These are phyloP conservation scores for Tenodera sinensis DNA, from an alignment of 2,888 invertebrate species.

Conservation along the genomic window DNA sequence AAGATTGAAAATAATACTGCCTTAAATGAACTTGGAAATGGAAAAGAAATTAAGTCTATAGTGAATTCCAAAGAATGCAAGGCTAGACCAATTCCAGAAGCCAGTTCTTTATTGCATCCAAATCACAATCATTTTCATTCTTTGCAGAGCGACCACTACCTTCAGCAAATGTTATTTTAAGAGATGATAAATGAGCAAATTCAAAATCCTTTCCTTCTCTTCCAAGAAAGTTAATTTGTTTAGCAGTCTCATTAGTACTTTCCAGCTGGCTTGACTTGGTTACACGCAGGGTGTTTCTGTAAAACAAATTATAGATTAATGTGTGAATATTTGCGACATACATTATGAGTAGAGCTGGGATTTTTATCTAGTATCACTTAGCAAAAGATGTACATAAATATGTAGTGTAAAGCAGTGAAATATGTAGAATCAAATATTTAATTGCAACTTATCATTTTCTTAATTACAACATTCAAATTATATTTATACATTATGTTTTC, in stretches of 20 bases:
- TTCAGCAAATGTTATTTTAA: conserved; percentile 68
- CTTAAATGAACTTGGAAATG: not conserved
- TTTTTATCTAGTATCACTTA: too few species aligned
- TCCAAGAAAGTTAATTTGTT: conserved; percentile 63
- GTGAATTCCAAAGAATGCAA: not conserved
- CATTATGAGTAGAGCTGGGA: too few species aligned
- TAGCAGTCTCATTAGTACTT: conserved; percentile 64
- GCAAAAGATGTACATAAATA: too few species aligned
- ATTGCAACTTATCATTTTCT: too few species aligned
- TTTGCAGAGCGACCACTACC: conserved; percentile 55
- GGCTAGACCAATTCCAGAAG: conserved; percentile 53
- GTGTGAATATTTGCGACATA: not conserved
- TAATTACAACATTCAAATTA: too few species aligned
- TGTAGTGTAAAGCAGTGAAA: too few species aligned
- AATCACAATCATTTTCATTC: conserved; percentile 58
- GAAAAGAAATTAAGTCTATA: not conserved
- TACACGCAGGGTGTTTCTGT: conserved; percentile 52
- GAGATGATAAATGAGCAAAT: conserved; percentile 65
- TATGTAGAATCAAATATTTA: too few species aligned
- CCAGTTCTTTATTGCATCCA: conserved; percentile 69
- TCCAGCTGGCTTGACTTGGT: conserved; percentile 80
- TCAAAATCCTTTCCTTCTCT: conserved; percentile 78
- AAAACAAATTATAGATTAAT: not conserved
- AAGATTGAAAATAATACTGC: not conserved
- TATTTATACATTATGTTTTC: too few species aligned